Evolutionary conservation across 1,140 invertebrate genomes (phyloP).

Genomic region (Euborellia annulipes): DNA sequence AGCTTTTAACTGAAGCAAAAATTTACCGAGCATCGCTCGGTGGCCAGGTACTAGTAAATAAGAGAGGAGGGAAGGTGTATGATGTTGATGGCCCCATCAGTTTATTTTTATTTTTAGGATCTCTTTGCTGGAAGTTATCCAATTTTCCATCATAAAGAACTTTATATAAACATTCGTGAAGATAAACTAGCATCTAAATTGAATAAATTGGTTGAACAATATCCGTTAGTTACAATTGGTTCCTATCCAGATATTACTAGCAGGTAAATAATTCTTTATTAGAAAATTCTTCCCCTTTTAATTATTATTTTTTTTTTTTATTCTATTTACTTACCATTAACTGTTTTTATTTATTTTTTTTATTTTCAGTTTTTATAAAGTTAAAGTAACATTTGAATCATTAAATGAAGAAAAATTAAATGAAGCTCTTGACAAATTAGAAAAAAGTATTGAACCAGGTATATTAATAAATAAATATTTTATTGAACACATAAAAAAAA

Average conservation of each 20-base stretch:
- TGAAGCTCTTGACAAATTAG: background rate
- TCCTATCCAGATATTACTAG: constrained; percentile 8
- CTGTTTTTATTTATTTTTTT: background rate
- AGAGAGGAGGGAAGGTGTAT: too few species aligned
- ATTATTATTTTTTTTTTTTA: background rate
- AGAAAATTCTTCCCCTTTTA: background rate
- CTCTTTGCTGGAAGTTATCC: constrained; percentile 3
- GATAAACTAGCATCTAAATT: constrained; percentile 3
- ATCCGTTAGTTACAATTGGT: constrained; percentile 9
- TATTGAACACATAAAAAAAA: background rate
- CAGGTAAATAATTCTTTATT: constrained; percentile 1
- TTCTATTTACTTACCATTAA: background rate
- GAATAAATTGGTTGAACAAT: constrained; percentile 7
- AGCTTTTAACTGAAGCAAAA: too few species aligned
- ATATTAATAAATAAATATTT: background rate
- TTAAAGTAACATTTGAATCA: constrained; percentile 7
- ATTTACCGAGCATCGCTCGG: too few species aligned
- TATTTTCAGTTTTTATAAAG: constrained; percentile 8
- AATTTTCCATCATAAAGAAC: constrained; percentile 6
- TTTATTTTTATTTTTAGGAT: constrained; percentile 6
- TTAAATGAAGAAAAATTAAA: background rate
- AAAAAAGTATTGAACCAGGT: background rate
- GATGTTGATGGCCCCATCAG: too few species aligned
- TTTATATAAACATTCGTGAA: constrained; percentile 7
- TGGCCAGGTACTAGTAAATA: too few species aligned